A percentile compares a stretch with the other conserved stretches of the same genome.
Conservation (phyloP, 2,888 invertebrate genomes). For the Drosophila paranaensis region DNA sequence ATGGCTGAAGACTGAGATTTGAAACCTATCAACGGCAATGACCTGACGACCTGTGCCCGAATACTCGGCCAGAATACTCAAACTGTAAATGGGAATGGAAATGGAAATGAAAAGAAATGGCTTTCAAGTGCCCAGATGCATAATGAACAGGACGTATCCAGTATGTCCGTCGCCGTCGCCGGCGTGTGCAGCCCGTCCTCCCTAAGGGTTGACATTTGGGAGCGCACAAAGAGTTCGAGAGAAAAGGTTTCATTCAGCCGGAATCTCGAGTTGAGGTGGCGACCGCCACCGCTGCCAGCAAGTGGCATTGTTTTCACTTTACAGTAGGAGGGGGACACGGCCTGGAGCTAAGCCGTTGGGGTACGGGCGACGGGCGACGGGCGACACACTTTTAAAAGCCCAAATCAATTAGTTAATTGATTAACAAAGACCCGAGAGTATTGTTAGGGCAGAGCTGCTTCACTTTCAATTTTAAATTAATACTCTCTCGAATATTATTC, state of each 20-base stretch:
- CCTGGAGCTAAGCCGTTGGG: constrained; percentile 9
- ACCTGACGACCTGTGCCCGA: constrained; percentile 37
- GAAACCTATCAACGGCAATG: constrained; percentile 53
- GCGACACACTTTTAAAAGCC: constrained; percentile 70
- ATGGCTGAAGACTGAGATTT: constrained; percentile 41
- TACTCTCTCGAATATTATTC: neutral
- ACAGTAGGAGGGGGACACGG: constrained; percentile 10
- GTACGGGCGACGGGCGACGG: constrained; percentile 49
- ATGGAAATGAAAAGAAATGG: constrained; percentile 62
- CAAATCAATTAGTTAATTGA: constrained; percentile 83
- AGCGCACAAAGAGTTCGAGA: constrained; percentile 40
- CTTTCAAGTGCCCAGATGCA: constrained; percentile 69
- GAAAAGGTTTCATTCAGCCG: constrained; percentile 51
- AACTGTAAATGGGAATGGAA: constrained; percentile 18
- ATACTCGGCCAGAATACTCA: neutral
- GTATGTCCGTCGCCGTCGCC: constrained; percentile 46
- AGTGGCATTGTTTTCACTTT: constrained; percentile 54
- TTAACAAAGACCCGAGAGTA: constrained; percentile 58
- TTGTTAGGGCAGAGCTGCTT: constrained; percentile 10
- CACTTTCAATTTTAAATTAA: constrained; percentile 2
- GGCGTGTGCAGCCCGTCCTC: constrained; percentile 56
- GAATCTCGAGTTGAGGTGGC: constrained; percentile 65
- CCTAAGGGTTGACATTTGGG: constrained; percentile 73
- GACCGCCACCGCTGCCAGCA: constrained; percentile 57
- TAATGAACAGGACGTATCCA: constrained; percentile 68